Percentiles rank a stretch among this genome's conserved stretches.
Evolutionary conservation across 2,113 vertebrate species (phyloP).

Genomic region (Alexandromys fortis): DNA sequence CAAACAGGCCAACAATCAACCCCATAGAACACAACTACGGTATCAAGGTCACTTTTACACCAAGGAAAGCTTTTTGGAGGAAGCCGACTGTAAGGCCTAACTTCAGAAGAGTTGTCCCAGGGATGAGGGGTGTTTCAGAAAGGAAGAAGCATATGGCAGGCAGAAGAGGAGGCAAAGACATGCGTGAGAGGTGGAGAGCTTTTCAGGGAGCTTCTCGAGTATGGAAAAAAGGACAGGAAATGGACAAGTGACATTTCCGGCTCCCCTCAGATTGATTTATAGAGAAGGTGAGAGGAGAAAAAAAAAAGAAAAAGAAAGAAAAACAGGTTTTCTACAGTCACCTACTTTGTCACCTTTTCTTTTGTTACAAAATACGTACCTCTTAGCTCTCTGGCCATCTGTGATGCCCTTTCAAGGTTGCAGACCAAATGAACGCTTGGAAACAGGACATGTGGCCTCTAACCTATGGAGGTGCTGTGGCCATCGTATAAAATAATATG

Average conservation of each 20-base stretch:
- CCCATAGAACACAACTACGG: neutral
- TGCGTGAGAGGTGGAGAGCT: neutral
- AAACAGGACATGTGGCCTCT: neutral
- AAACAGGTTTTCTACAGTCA: neutral
- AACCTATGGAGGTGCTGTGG: neutral
- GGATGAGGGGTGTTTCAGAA: neutral
- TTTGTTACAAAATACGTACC: neutral
- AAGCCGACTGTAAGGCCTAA: neutral
- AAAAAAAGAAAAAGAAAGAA: neutral
- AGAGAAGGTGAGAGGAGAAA: neutral
- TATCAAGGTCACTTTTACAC: neutral
- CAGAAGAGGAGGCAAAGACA: neutral
- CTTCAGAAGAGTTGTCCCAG: neutral
- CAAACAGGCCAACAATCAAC: neutral
- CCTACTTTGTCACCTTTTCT: neutral
- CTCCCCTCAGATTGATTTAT: neutral
- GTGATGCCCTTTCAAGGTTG: neutral
- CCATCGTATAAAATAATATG: neutral
- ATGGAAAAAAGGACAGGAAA: neutral
- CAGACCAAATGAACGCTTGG: neutral
- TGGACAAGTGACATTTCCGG: neutral
- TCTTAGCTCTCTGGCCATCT: neutral
- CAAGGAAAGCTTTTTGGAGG: neutral
- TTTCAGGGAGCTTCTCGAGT: neutral
- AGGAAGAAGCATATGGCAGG: neutral